Evolutionary conservation across 2,888 invertebrate species (phyloP), one percentile per base, ranked within the genome.

Genomic region (Leucoma salicis): DNA sequence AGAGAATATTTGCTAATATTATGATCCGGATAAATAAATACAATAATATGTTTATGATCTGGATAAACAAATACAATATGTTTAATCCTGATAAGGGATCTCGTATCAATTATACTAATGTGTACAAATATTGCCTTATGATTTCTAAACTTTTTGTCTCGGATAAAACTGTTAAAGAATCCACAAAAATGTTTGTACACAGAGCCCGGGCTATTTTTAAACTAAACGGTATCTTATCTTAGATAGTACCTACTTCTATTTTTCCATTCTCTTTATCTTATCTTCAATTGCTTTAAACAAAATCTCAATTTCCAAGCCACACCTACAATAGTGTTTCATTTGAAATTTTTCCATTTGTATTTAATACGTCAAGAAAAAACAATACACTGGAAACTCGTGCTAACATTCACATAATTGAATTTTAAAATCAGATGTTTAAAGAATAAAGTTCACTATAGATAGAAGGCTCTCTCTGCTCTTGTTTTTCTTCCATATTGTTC

Each of bases 401-500:
- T 21, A 21, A 21, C 21, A 21, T 21, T 21, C 8, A 8, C 6
- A n/a, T n/a, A 27, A 27, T 27, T 27, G 27, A 11, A 7, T 1
- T 11, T 10, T 3, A 45, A 47, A 59, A 31, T 13, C 2, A 29
- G 40, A 40, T 10, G 0, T 2, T 2, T 1, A 1, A 10, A 0
- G 0, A 0, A 4, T 14, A 52, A 33, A 35, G 45, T 43, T 42
- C 18, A 42, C 14, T 35, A 43, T 40, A 1, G 16, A 11, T 31
- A 14, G 5, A 4, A 4, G 15, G 4, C 18, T 13, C 14, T 28
- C 27, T n/a, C 11, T 24, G 5, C 13, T 38, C 40, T 10, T 46
- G 11, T 46, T 35, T 38, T 39, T 46, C 46, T 25, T 25, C 37
- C 27, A n/a, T 37, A 32, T 29, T 27, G 37, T 27, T 37, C 42